Evolutionary conservation across 2,888 invertebrate species (phyloP), one percentile per base, ranked within the genome.

Genomic region (Neoascia interrupta): DNA sequence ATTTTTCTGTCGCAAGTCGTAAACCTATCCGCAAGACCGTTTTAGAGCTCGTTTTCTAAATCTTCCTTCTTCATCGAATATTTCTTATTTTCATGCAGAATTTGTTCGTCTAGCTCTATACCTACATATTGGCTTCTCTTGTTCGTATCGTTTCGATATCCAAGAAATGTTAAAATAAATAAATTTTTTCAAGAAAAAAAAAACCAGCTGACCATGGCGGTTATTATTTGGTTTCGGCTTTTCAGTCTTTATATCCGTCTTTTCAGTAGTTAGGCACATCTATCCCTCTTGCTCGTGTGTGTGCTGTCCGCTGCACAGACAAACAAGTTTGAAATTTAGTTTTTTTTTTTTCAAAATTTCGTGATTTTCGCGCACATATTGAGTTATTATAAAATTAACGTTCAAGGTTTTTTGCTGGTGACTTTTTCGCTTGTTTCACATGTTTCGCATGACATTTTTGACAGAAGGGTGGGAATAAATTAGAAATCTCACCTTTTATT

Each of bases 181-280:
- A 11, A 39, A 54, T 37, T 37, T 18, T 23, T n/a, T n/a, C n/a
- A 51, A 41, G 39, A 66, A 58, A 39, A 53, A 54, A 39, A 49
- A 43, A 75, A 75, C 75, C 37, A 16, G 75, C 56, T 75, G 75
- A 45, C 75, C 69, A 63, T 75, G 69, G 54, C 21, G 23, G 45
- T 26, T 61, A 60, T 39, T 43, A 49, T 73, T 68, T 61, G 53
- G 43, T 43, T 36, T 54, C 23, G 45, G 41, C 18, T 49, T 58
- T 61, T 41, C 34, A 69, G 41, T 63, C 60, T 47, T 53, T 28
- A 53, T 36, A 45, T 70, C 60, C 69, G 69, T 70, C 45, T 61
- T 61, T 60, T 54, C 19, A 10, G n/a, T 21, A 31, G n/a, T n/a
- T n/a, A n/a, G n/a, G n/a, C n/a, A n/a, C n/a, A n/a, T n/a, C n/a